phyloP scores from a whole-genome alignment of 1,140 invertebrate genomes.

The Sipha flava region DNA sequence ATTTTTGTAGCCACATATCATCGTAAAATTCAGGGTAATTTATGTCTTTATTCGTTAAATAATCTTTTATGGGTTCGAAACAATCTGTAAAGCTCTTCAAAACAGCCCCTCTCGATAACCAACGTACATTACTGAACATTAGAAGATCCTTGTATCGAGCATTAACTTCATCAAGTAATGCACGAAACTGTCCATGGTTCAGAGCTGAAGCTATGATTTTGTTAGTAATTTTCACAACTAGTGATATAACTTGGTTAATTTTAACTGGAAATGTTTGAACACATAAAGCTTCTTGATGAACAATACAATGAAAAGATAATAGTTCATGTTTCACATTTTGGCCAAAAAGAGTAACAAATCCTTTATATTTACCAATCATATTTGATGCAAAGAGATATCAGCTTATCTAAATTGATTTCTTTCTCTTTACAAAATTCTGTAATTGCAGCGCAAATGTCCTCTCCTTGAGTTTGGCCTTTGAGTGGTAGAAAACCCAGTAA shows the following conservation, averaged over 20 bases:
- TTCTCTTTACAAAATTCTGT: slow-evolving; percentile 38
- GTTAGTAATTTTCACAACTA: slow-evolving; percentile 40
- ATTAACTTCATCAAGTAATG: slow-evolving; percentile 40
- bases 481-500: slow-evolving; percentile 39
- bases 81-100: slow-evolving; percentile 38
- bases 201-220: slow-evolving; percentile 39
- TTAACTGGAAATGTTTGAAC: slow-evolving; percentile 41
- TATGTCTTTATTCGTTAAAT: slow-evolving; percentile 40
- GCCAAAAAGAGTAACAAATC: slow-evolving; percentile 36
- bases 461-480: slow-evolving; percentile 38
- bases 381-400: slow-evolving; percentile 40
- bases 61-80: slow-evolving; percentile 39
- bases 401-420: slow-evolving; percentile 40
- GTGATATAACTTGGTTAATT: slow-evolving; percentile 39
- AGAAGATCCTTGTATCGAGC: slow-evolving; percentile 39
- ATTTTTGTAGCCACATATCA: slow-evolving; percentile 41
- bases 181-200: slow-evolving; percentile 40
- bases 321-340: slow-evolving; percentile 41
- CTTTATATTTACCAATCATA: slow-evolving; percentile 38
- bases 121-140: slow-evolving; percentile 38
- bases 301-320: slow-evolving; percentile 40
- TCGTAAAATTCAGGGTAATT: slow-evolving; percentile 39
- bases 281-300: slow-evolving; percentile 41
- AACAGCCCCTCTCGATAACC: slow-evolving; percentile 38
- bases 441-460: slow-evolving; percentile 41